Percentiles rank a stretch among this genome's conserved stretches.
Conservation (phyloP, 2,797 vertebrate species). For the Arnoldichthys spilopterus region DNA sequence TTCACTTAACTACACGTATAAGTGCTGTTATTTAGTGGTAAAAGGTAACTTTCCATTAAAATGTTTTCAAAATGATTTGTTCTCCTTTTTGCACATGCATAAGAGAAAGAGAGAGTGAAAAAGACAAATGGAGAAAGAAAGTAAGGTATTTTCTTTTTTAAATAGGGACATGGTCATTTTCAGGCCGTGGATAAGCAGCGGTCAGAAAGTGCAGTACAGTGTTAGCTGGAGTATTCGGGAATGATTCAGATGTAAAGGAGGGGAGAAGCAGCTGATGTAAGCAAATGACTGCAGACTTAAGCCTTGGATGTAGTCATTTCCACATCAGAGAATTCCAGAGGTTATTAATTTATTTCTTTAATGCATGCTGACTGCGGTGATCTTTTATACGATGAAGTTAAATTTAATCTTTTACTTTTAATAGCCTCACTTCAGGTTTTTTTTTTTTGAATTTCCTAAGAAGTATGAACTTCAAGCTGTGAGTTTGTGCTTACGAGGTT, state of each 20-base stretch:
- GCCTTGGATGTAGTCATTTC: conserved; percentile 24
- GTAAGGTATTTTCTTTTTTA: neutral
- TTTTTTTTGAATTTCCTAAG: conserved; percentile 17
- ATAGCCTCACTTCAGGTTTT: conserved; percentile 27
- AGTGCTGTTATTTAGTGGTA: neutral
- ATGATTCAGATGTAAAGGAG: neutral
- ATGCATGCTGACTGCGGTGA: conserved; percentile 36
- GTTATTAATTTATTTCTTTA: conserved; percentile 33
- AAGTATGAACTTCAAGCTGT: conserved; percentile 16
- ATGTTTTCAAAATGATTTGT: neutral
- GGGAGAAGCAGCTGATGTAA: conserved; percentile 32
- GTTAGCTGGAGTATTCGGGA: neutral
- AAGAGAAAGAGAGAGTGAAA: conserved; percentile 6
- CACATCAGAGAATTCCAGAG: conserved; percentile 24
- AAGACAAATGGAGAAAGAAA: conserved; percentile 1
- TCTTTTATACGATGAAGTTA: conserved; percentile 39
- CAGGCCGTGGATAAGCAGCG: conserved; percentile 15
- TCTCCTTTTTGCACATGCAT: neutral
- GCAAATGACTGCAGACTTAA: conserved; percentile 33
- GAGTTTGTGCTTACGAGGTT: conserved; percentile 22
- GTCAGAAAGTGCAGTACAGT: neutral
- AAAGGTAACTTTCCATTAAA: neutral
- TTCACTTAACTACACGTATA: neutral
- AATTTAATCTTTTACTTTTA: conserved; percentile 44
- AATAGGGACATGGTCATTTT: neutral